Percentiles rank a stretch among this genome's conserved stretches.
phyloP scores from a whole-genome alignment of 2,888 invertebrate species.

The Drosophila neoperkinsi region DNA sequence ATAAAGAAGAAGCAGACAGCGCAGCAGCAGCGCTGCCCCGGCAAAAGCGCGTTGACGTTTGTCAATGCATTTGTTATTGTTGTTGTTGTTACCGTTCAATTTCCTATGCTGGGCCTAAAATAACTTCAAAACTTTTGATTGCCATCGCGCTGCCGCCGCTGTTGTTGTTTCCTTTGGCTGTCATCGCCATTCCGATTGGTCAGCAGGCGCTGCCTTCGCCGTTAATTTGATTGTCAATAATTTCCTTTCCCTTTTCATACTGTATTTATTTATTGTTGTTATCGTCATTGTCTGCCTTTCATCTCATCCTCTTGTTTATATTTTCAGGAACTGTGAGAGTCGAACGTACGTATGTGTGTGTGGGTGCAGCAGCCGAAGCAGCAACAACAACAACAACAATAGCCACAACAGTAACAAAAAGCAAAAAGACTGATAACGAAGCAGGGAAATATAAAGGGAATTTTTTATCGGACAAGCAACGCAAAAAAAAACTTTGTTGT shows the following conservation, averaged over 20 bases:
- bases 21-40: conserved; percentile 57
- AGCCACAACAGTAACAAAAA: conserved; percentile 34
- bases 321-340: conserved; percentile 68
- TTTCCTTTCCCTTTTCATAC: conserved; percentile 15
- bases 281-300: conserved; percentile 20
- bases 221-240: conserved; percentile 46
- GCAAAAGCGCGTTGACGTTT: conserved; percentile 61
- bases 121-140: conserved; percentile 78
- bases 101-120: conserved; percentile 63
- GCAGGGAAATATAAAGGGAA: conserved; percentile 51
- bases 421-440: conserved; percentile 70
- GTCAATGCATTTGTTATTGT: conserved; percentile 61
- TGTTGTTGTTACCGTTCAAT: conserved; percentile 56
- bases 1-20: conserved; percentile 62
- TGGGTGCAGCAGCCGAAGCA: conserved; percentile 32
- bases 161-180: conserved; percentile 7
- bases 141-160: conserved; percentile 31
- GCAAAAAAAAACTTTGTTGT: conserved; percentile 29
- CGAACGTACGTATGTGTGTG: conserved; percentile 46
- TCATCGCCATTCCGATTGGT: conserved; percentile 4
- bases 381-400: conserved; percentile 33
- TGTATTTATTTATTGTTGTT: conserved; percentile 48
- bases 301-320: conserved; percentile 46
- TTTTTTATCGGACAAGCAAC: conserved; percentile 31
- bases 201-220: background rate